Percentiles rank a stretch among this genome's conserved stretches.
Conservation (phyloP, 2,888 invertebrate genomes). For the Thysanoteuthis rhombus region DNA sequence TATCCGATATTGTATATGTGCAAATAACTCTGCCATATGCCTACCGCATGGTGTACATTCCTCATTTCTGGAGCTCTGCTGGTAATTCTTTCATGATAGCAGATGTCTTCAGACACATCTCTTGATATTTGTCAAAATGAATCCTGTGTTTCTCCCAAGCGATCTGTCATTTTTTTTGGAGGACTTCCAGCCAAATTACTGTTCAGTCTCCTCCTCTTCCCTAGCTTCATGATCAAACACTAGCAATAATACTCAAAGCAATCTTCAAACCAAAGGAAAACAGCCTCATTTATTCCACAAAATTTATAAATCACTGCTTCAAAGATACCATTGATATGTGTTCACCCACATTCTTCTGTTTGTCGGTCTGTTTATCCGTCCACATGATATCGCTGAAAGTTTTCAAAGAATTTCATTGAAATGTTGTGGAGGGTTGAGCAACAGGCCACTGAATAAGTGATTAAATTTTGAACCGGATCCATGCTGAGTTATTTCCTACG, state of each 20-base stretch:
- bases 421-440: too few relatives aligned
- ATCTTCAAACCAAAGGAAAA: background rate
- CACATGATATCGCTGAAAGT: too few relatives aligned
- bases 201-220: background rate
- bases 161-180: background rate
- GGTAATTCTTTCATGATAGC: background rate
- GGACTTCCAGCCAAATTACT: background rate
- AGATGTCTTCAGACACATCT: background rate
- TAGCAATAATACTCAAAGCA: background rate
- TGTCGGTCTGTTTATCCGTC: too few relatives aligned
- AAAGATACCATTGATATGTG: too few relatives aligned
- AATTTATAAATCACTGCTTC: too few relatives aligned
- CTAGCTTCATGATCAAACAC: background rate
- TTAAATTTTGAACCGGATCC: too few relatives aligned
- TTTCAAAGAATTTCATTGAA: too few relatives aligned
- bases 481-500: too few relatives aligned
- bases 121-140: background rate
- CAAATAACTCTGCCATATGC: background rate
- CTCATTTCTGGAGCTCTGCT: background rate
- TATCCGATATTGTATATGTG: background rate
- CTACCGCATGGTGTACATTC: background rate
- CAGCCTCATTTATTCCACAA: background rate
- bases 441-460: too few relatives aligned
- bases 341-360: too few relatives aligned
- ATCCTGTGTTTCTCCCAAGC: background rate